Evolutionary conservation across 2,113 vertebrate species (phyloP), one percentile per base, ranked within the genome.

Genomic region (Cebus imitator): DNA sequence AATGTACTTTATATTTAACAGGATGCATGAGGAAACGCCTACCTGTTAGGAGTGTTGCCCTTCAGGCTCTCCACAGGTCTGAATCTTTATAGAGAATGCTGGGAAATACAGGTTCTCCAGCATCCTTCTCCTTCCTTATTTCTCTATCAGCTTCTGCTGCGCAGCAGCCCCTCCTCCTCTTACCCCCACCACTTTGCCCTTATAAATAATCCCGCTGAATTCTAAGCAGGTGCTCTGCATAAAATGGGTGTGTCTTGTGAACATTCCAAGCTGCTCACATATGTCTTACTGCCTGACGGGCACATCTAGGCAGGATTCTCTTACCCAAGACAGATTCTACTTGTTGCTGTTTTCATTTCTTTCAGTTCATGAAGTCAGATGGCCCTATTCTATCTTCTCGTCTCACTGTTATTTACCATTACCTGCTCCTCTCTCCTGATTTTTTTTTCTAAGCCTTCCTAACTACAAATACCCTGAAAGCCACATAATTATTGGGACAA

Each of bases 261-360:
- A 35, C 80, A 93, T 91, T 86, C 64, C 73, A 88, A 58, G 88
- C 96, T 97, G 80, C 96, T 89, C 72, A 86, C 94, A 64, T 95
- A 90, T 76, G 64, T 96, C 91, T 88, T 86, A 84, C 91, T 91
- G 93, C 93, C 87, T 96, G 82, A 95, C 55, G 94, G 73, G 96
- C 45, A 76, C 85, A 79, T 96, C 50, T 64, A 94, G 80, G 80
- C 57, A 91, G 90, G 45, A 70, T 90, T 87, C 79, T 97, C 55
- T 90, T 57, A 72, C 27, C 81, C 17, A 30, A 75, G 66, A 35
- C 52, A 90, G 80, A 55, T 81, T 86, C 66, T 90, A 57, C 10
- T 85, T 87, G 32, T 78, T 64, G 40, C 55, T 89, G 0, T 85
- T 96, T 84, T 40, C 52, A 45, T 75, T 82, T 88, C 55, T 76